Conservation (phyloP, 2,888 invertebrate genomes). For the Lamellibrachia columna region DNA sequence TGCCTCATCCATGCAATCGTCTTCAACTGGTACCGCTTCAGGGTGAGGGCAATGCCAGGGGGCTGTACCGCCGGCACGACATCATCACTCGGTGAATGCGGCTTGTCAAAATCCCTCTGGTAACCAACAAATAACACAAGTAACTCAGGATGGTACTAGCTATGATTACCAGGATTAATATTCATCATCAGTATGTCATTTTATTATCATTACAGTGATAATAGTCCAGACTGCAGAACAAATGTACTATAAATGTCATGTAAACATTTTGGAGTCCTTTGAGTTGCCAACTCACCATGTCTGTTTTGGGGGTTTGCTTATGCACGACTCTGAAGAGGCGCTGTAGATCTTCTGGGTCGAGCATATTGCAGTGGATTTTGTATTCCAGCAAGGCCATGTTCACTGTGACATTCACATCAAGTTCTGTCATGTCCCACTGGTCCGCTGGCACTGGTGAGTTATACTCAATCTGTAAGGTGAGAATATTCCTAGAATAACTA, state of each 20-base stretch:
- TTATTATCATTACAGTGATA: too few species aligned
- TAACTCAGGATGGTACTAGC: background rate
- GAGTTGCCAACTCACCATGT: conserved; percentile 19
- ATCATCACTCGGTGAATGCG: background rate
- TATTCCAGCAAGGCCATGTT: conserved; percentile 21
- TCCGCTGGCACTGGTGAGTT: background rate
- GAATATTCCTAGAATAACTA: background rate
- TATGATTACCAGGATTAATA: background rate
- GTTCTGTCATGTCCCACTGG: conserved; percentile 19
- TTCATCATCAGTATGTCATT: background rate
- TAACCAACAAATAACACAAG: background rate
- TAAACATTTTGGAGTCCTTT: too few species aligned
- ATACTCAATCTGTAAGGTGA: conserved; percentile 7
- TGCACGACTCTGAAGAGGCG: conserved; percentile 18
- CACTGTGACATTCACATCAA: conserved; percentile 18
- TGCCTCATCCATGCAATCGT: conserved; percentile 27
- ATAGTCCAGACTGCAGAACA: too few species aligned
- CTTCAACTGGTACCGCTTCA: conserved; percentile 30
- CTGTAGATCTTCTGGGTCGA: background rate
- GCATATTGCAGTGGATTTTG: conserved; percentile 18
- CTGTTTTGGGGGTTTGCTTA: background rate
- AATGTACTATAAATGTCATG: too few species aligned
- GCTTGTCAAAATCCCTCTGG: conserved; percentile 26
- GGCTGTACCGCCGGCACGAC: conserved; percentile 17
- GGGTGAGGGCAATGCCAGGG: conserved; percentile 13